Percentiles rank a stretch among this genome's conserved stretches.
These are phyloP conservation scores for Eupeodes luniger DNA, from an alignment of 2,888 invertebrate species.

Conservation along the genomic window DNA sequence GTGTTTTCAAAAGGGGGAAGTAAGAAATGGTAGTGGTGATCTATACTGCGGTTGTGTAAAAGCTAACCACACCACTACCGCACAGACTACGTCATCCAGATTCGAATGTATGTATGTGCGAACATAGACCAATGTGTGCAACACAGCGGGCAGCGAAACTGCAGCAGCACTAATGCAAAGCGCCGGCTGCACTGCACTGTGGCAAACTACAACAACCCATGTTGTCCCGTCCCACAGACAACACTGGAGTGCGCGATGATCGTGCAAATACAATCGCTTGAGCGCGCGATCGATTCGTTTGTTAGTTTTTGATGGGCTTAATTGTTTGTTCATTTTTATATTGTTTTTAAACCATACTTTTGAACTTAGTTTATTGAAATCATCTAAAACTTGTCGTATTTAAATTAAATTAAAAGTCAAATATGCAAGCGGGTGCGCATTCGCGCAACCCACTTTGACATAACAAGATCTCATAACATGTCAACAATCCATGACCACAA, in stretches of 20 bases:
- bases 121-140: constrained; percentile 55
- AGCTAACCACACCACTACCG: constrained; percentile 32
- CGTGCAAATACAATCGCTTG: constrained; percentile 67
- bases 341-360: constrained; percentile 1
- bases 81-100: constrained; percentile 38
- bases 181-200: constrained; percentile 38
- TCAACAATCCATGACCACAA: constrained; percentile 10
- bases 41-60: constrained; percentile 8
- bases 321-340: constrained; percentile 12
- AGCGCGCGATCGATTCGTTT: constrained; percentile 63
- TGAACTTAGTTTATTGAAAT: not conserved
- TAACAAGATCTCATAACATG: constrained; percentile 26
- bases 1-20: not conserved
- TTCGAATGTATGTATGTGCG: constrained; percentile 57
- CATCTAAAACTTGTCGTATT: too few species aligned
- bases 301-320: constrained; percentile 51
- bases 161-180: constrained; percentile 45
- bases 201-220: constrained; percentile 57
- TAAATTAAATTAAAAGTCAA: not conserved
- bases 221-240: constrained; percentile 52
- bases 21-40: constrained; percentile 8
- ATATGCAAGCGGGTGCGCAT: constrained; percentile 10
- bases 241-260: constrained; percentile 64
- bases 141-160: constrained; percentile 53
- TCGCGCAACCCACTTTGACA: constrained; percentile 26